phyloP scores from a whole-genome alignment of 2,888 invertebrate genomes.

The Oscheius sp. region DNA sequence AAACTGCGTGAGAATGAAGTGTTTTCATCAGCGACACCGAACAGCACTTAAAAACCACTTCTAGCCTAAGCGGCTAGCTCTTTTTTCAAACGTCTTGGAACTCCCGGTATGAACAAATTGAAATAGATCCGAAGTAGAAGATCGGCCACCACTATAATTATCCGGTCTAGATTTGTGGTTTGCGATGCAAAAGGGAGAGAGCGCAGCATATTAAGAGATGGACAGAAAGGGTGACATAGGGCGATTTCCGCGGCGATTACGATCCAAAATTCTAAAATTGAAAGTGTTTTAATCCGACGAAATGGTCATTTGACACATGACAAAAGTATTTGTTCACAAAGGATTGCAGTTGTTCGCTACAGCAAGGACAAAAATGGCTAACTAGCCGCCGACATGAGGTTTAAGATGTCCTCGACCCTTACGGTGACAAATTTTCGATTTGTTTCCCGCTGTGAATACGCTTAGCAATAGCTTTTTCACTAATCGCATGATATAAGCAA shows the following conservation, averaged over 20 bases:
- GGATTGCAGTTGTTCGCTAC: not conserved
- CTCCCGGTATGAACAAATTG: conserved; percentile 21
- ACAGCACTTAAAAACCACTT: too few species aligned
- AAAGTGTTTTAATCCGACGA: conserved; percentile 17
- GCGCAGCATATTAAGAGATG: conserved; percentile 3
- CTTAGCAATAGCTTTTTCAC: conserved; percentile 3
- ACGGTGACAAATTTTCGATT: conserved; percentile 24
- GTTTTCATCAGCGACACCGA: conserved; percentile 17
- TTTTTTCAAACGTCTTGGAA: not conserved
- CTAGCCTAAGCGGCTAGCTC: too few species aligned
- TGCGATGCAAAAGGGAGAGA: conserved; percentile 30
- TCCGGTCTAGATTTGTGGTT: conserved; percentile 37
- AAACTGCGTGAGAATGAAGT: not conserved
- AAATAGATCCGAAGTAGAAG: conserved; percentile 27
- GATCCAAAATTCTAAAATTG: conserved; percentile 17
- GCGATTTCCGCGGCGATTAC: conserved; percentile 28
- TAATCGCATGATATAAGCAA: not conserved
- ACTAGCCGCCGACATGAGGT: conserved; percentile 1
- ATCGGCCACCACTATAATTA: conserved; percentile 29
- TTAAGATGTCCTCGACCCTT: conserved; percentile 16
- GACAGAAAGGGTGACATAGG: conserved; percentile 1
- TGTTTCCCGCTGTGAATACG: conserved; percentile 20
- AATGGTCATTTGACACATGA: too few species aligned
- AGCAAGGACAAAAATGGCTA: conserved; percentile 2
- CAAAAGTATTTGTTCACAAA: too few species aligned